Conservation (phyloP, 1,140 invertebrate genomes). For the Lepidurus couesii region DNA sequence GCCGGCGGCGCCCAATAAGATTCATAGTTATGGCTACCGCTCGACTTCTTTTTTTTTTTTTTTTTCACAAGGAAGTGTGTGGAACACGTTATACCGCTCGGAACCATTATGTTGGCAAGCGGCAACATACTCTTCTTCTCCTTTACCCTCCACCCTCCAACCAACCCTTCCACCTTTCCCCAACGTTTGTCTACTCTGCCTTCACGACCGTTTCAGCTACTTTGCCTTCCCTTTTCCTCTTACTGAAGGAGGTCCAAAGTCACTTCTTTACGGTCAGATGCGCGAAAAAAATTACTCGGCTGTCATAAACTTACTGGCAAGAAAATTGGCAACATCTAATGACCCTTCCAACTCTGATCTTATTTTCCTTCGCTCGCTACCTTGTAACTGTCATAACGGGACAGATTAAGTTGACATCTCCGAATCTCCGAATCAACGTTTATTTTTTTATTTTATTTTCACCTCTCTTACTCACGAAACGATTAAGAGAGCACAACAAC, state of each 20-base stretch:
- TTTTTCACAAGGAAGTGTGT: slow-evolving; percentile 16
- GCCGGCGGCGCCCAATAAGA: slow-evolving; percentile 16
- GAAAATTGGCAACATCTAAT: slow-evolving; percentile 9
- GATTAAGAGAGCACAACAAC: not conserved
- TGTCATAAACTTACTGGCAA: not conserved
- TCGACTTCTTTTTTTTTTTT: not conserved
- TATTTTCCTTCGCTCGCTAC: not conserved
- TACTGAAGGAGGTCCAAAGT: not conserved
- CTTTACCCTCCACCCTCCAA: not conserved
- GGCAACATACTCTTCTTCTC: not conserved
- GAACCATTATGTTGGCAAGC: not conserved
- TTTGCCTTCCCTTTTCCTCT: not conserved
- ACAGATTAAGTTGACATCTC: not conserved
- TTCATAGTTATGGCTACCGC: not conserved
- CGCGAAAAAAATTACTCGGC: not conserved
- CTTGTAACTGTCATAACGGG: not conserved
- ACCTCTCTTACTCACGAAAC: not conserved
- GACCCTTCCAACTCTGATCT: not conserved
- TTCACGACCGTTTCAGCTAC: not conserved
- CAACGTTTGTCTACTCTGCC: not conserved
- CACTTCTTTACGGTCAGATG: not conserved
- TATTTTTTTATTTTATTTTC: not conserved
- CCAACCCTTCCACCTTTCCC: not conserved
- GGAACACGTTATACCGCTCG: not conserved
- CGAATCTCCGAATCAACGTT: not conserved